Evolutionary conservation across 2,888 invertebrate species (phyloP), one percentile per base, ranked within the genome.

Genomic region (Limnephilus lunatus): DNA sequence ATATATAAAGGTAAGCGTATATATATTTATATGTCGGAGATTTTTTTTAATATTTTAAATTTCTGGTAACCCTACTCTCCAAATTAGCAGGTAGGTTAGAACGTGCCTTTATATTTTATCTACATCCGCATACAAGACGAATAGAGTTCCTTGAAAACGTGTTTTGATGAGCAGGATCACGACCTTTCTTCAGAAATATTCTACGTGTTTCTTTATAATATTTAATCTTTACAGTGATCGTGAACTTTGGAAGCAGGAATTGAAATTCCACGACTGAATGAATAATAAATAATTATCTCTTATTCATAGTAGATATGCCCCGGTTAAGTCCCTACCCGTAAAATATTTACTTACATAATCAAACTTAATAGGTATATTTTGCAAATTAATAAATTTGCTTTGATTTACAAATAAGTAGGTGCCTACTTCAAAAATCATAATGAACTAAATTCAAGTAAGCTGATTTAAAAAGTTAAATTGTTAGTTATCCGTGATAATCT

Each of bases 81-180:
- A 44, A 68, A 19, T 68, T 19, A 25, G 53, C 68, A 68, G 68
- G 25, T n/a, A 68, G 68, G 7, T 68, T 14, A 7, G 19, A 68
- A 25, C 68, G 19, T 68, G 25, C 68, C 30, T 31, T 82, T 15
- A 82, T 82, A 82, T 82, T 82, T 30, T 31, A 83, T 19, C 32
- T 83, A 53, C 81, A 89, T 89, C 88, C 88, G 88, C 88, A 31
- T 87, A 35, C 19, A 25, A 83, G 35, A 32, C 11, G 83, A 35
- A 83, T 15, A n/a, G 25, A 35, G 80, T 81, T 89, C 88, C 88
- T 89, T 89, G 88, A 89, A 81, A 89, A 89, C 88, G 35, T 4
- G 88, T 89, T 89, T 32, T 3, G 19, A 80, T 80, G 80, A 80
- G 81, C 80, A 48, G 31, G 19, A 80, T 14, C 80, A 19, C 80